Evolutionary conservation across 2,113 vertebrate species (phyloP).

Genomic region (Albula glossodonta): DNA sequence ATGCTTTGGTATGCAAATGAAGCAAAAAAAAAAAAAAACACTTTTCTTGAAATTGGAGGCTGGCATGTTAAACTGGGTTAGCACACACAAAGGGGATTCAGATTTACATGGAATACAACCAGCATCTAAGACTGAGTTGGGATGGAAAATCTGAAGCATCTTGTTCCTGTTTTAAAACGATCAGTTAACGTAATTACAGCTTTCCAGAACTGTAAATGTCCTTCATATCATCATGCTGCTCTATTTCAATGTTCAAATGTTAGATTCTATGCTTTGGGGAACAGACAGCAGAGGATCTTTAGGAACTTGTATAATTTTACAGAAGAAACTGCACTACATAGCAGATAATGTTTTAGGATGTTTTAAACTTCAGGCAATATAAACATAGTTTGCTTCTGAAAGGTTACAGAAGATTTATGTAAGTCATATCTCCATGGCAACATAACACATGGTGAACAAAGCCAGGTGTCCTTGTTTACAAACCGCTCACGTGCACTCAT

Average conservation of each 20-base stretch:
- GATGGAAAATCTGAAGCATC: background rate
- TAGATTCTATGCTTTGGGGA: background rate
- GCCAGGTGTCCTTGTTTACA: background rate
- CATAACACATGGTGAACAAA: background rate
- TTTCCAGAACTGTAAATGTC: too few species aligned
- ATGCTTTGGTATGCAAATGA: background rate
- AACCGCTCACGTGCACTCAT: background rate
- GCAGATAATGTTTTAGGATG: background rate
- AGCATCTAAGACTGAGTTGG: background rate
- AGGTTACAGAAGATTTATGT: background rate
- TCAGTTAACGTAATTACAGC: too few species aligned
- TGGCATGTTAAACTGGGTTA: background rate
- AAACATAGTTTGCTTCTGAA: background rate
- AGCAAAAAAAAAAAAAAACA: background rate
- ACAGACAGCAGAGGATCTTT: background rate
- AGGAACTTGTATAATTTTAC: background rate
- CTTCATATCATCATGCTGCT: too few species aligned
- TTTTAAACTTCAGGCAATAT: background rate
- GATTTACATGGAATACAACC: background rate
- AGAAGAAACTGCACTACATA: background rate
- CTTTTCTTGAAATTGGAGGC: background rate
- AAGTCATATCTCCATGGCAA: background rate
- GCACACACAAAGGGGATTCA: background rate
- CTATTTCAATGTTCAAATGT: too few species aligned
- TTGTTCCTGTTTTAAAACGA: background rate